Percentiles rank a stretch among this genome's conserved stretches.
Conservation (phyloP, 2,888 invertebrate genomes). For the Leptinotarsa peninsularis region DNA sequence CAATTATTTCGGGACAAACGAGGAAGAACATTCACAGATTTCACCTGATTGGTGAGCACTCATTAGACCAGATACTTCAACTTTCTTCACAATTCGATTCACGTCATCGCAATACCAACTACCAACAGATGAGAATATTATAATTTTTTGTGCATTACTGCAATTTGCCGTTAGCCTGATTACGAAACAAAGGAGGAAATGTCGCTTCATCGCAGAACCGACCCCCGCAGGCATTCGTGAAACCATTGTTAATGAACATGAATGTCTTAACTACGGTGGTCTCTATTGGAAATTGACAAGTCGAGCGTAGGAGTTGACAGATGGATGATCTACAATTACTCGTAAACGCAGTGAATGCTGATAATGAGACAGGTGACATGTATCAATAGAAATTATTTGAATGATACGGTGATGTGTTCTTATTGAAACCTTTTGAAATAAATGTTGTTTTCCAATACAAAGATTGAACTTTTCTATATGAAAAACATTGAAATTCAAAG, state of each 20-base stretch:
- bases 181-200: slow-evolving; percentile 51
- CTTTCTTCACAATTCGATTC: slow-evolving; percentile 3
- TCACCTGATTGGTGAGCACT: background rate
- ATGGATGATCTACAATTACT: slow-evolving; percentile 58
- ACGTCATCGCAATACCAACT: slow-evolving; percentile 13
- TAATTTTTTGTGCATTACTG: slow-evolving; percentile 9
- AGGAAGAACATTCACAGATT: background rate
- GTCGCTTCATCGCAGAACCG: slow-evolving; percentile 45
- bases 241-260: slow-evolving; percentile 58
- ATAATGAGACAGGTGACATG: slow-evolving; percentile 7
- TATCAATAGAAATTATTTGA: background rate
- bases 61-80: background rate
- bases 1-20: background rate
- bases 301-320: slow-evolving; percentile 56
- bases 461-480: too few species aligned
- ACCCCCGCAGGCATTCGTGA: slow-evolving; percentile 55
- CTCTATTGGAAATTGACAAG: slow-evolving; percentile 49
- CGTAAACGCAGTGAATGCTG: slow-evolving; percentile 49
- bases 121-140: slow-evolving; percentile 31
- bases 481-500: too few species aligned
- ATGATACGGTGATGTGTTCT: too few species aligned
- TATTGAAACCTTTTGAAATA: too few species aligned
- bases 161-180: slow-evolving; percentile 40
- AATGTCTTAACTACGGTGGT: slow-evolving; percentile 60
- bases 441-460: too few species aligned